Evolutionary conservation across 2,797 vertebrate genomes (phyloP).

Genomic region (Aeoliscus strigatus): DNA sequence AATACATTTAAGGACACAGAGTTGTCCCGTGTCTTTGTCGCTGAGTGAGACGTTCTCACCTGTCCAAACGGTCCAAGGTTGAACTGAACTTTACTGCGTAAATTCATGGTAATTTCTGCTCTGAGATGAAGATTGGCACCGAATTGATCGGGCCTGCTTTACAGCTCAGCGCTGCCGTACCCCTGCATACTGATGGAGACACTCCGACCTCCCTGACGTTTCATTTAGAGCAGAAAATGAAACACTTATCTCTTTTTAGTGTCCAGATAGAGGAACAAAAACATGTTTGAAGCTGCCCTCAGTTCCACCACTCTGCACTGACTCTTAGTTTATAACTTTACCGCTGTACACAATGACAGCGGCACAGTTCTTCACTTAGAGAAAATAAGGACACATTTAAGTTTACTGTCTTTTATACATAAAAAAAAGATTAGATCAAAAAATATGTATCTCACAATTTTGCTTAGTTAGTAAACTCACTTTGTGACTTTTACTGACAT

Average conservation of each 20-base stretch:
- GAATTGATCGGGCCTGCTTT: slow-evolving; percentile 23
- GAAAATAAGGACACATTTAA: too few relatives aligned
- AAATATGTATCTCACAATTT: too few relatives aligned
- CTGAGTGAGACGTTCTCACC: not conserved
- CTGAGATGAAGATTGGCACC: slow-evolving; percentile 25
- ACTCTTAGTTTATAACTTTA: too few relatives aligned
- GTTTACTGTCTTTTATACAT: too few relatives aligned
- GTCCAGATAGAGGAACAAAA: not conserved
- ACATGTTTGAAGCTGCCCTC: not conserved
- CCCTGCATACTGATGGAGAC: not conserved
- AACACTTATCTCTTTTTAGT: not conserved
- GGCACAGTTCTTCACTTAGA: too few relatives aligned
- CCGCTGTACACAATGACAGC: too few relatives aligned
- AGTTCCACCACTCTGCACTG: too few relatives aligned
- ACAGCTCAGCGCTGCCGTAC: not conserved
- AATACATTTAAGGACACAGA: too few relatives aligned
- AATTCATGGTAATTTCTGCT: slow-evolving; percentile 21
- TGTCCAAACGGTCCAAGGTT: slow-evolving; percentile 33
- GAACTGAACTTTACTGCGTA: slow-evolving; percentile 8
- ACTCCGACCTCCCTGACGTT: slow-evolving; percentile 1
- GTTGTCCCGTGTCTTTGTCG: too few relatives aligned
- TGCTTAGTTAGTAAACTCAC: too few relatives aligned
- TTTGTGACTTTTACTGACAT: too few relatives aligned
- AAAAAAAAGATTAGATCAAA: too few relatives aligned
- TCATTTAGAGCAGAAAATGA: slow-evolving; percentile 4